Percentiles rank a stretch among this genome's conserved stretches.
Conservation (phyloP, 2,113 vertebrate genomes). For the Microtus oregoni region DNA sequence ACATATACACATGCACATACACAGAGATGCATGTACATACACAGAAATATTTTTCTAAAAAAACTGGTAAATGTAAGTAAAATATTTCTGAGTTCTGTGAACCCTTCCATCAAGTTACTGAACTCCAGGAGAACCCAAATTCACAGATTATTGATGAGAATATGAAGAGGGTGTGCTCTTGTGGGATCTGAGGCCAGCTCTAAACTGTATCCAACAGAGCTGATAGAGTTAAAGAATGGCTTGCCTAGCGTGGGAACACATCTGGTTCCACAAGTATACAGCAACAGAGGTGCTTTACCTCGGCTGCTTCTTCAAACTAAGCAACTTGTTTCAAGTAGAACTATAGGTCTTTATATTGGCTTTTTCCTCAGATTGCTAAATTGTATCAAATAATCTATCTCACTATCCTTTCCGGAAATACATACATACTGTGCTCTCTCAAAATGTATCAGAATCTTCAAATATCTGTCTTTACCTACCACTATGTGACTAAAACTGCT, state of each 20-base stretch:
- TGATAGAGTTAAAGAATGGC: background rate
- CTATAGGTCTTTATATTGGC: slow-evolving; percentile 10
- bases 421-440: background rate
- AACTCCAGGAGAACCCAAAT: background rate
- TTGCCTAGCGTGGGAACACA: background rate
- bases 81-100: background rate
- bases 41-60: background rate
- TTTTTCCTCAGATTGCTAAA: slow-evolving; percentile 50
- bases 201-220: background rate
- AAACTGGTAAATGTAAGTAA: background rate
- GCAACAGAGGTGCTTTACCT: background rate
- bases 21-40: background rate
- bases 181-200: background rate
- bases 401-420: background rate
- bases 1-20: background rate
- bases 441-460: slow-evolving; percentile 42
- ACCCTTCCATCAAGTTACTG: background rate
- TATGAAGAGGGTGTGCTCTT: background rate
- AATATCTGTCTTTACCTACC: slow-evolving; percentile 12
- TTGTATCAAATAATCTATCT: slow-evolving; percentile 28
- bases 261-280: background rate
- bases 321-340: slow-evolving; percentile 41
- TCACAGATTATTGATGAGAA: background rate
- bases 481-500: slow-evolving; percentile 23
- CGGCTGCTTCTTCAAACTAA: background rate